phyloP scores from a whole-genome alignment of 2,113 vertebrate species.

The Hemibagrus wyckioides region DNA sequence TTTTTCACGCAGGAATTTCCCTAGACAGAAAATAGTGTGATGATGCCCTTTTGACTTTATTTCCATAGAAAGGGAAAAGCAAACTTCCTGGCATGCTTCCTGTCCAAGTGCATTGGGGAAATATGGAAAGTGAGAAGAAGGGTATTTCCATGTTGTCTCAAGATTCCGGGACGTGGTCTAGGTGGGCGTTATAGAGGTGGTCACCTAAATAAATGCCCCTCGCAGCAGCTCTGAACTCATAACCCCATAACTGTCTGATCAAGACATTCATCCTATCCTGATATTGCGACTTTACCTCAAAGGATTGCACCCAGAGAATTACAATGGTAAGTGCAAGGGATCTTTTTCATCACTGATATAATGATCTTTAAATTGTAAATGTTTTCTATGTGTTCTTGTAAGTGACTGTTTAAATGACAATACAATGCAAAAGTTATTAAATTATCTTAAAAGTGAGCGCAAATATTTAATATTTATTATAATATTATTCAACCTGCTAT shows the following conservation, averaged over 20 bases:
- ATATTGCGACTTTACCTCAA: neutral
- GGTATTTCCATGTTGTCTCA: slow-evolving; percentile 59
- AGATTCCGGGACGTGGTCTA: slow-evolving; percentile 47
- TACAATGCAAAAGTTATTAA: neutral
- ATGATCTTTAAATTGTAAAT: neutral
- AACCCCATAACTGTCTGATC: slow-evolving; percentile 1
- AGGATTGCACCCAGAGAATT: neutral
- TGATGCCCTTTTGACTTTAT: neutral
- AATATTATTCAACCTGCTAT: neutral
- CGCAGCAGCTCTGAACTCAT: neutral
- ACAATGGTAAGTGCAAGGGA: slow-evolving; percentile 64
- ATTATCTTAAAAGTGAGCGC: neutral
- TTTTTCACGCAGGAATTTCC: neutral
- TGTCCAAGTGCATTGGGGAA: neutral
- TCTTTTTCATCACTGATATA: neutral
- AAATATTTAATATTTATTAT: neutral
- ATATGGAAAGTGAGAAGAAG: slow-evolving; percentile 19
- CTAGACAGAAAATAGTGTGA: neutral
- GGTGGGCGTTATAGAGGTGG: neutral
- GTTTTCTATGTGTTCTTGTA: neutral
- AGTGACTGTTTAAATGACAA: neutral
- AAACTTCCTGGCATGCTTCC: slow-evolving; percentile 14
- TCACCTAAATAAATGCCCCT: slow-evolving; percentile 46
- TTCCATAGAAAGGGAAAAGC: neutral
- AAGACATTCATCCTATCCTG: neutral